phyloP scores from a whole-genome alignment of 1,140 invertebrate species.

The Caenorhabditis tropicalis region DNA sequence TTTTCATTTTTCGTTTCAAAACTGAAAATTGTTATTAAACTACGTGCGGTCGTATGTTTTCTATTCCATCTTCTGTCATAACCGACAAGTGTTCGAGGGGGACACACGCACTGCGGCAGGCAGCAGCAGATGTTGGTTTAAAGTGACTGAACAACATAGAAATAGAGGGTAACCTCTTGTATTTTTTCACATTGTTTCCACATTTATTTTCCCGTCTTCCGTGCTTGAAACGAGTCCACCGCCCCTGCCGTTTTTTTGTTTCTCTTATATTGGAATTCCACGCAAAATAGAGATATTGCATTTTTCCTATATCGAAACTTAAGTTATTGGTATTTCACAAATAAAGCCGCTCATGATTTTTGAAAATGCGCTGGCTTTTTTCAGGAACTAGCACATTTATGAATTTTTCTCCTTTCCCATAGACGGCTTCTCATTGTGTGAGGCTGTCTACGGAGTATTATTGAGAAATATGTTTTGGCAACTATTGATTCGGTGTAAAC shows the following conservation, averaged over 20 bases:
- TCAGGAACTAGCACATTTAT: too few species aligned
- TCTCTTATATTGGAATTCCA: background rate
- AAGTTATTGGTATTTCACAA: too few species aligned
- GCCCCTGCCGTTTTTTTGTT: background rate
- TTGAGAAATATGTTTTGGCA: too few species aligned
- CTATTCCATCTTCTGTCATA: slow-evolving; percentile 22
- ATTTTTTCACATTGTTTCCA: background rate
- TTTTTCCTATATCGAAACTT: too few species aligned
- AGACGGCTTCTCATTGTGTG: too few species aligned
- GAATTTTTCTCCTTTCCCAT: too few species aligned
- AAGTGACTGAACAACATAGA: background rate
- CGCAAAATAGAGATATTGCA: background rate
- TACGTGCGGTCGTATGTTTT: background rate
- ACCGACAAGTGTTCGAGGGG: slow-evolving; percentile 3
- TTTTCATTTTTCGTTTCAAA: too few species aligned
- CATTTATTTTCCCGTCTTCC: background rate
- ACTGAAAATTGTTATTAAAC: background rate
- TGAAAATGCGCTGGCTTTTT: too few species aligned
- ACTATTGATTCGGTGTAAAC: too few species aligned
- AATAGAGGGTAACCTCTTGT: background rate
- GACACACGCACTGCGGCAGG: background rate
- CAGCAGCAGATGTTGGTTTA: background rate
- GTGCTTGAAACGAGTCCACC: background rate
- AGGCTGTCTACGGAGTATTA: too few species aligned
- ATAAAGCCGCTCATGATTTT: too few species aligned